Percentiles rank a stretch among this genome's conserved stretches.
Evolutionary conservation across 2,113 vertebrate species (phyloP).

Genomic region (Oreocharis arfaki): DNA sequence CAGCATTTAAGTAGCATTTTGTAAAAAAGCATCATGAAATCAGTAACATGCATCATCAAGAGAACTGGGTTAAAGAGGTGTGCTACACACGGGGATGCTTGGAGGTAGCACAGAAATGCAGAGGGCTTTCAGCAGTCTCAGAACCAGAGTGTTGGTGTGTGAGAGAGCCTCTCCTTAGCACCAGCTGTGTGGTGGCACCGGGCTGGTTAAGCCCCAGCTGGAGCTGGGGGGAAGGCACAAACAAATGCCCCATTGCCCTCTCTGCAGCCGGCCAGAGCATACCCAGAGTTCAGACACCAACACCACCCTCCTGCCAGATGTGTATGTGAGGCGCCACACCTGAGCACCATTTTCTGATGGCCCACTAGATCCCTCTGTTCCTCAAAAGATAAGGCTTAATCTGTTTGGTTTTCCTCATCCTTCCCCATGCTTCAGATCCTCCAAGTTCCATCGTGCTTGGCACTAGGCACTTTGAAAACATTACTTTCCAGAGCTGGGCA

Average conservation of each 20-base stretch:
- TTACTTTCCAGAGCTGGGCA: fast-evolving
- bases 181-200: neutral
- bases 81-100: fast-evolving
- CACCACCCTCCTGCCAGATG: neutral
- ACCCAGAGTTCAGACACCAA: neutral
- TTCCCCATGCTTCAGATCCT: neutral
- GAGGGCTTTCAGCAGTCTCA: neutral
- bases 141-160: neutral
- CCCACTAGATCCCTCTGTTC: neutral
- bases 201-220: neutral
- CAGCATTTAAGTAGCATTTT: neutral
- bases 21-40: neutral
- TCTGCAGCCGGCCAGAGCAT: neutral
- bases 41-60: neutral
- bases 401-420: fast-evolving
- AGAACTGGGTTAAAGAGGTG: neutral
- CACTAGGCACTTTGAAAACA: neutral
- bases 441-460: too few species aligned
- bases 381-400: neutral
- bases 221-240: neutral
- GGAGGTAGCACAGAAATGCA: neutral
- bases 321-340: fast-evolving
- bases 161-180: neutral
- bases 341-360: neutral
- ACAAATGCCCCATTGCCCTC: neutral